Evolutionary conservation across 2,797 vertebrate genomes (phyloP).

Genomic region (Eupleurogrammus muticus): DNA sequence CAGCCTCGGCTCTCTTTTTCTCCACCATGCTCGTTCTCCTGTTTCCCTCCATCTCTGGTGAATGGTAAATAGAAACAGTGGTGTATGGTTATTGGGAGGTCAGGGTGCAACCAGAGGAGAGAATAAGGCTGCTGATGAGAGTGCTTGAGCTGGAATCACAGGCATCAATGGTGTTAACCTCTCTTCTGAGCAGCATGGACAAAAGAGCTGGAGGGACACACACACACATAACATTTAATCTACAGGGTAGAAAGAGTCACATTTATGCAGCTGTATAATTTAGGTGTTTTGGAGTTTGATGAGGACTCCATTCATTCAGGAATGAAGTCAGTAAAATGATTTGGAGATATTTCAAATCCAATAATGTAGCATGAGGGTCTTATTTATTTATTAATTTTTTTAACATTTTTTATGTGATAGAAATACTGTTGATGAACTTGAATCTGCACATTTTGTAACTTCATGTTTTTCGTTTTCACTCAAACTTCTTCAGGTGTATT

Average conservation of each 20-base stretch:
- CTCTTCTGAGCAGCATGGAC: slow-evolving; percentile 48
- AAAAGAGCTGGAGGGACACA: slow-evolving; percentile 50
- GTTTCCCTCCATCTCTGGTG: slow-evolving; percentile 70
- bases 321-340: too few relatives aligned
- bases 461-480: too few relatives aligned
- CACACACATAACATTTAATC: slow-evolving; percentile 4
- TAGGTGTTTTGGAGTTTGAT: slow-evolving; percentile 25
- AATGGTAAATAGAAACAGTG: slow-evolving; percentile 87
- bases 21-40: slow-evolving; percentile 64
- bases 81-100: slow-evolving; percentile 86
- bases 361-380: too few relatives aligned
- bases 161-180: slow-evolving; percentile 67
- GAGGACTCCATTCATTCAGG: slow-evolving; percentile 11
- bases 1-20: slow-evolving; percentile 62
- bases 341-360: too few relatives aligned
- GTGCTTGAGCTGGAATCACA: slow-evolving; percentile 83
- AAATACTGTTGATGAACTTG: too few relatives aligned
- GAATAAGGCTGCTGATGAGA: slow-evolving; percentile 81
- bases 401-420: too few relatives aligned
- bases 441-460: too few relatives aligned
- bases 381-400: too few relatives aligned
- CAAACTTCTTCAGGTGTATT: too few relatives aligned
- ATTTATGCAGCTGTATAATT: slow-evolving; percentile 25
- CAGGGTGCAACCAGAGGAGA: slow-evolving; percentile 76
- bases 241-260: slow-evolving; percentile 14